Conservation (phyloP, 2,113 vertebrate genomes). For the Poecilia latipinna region DNA sequence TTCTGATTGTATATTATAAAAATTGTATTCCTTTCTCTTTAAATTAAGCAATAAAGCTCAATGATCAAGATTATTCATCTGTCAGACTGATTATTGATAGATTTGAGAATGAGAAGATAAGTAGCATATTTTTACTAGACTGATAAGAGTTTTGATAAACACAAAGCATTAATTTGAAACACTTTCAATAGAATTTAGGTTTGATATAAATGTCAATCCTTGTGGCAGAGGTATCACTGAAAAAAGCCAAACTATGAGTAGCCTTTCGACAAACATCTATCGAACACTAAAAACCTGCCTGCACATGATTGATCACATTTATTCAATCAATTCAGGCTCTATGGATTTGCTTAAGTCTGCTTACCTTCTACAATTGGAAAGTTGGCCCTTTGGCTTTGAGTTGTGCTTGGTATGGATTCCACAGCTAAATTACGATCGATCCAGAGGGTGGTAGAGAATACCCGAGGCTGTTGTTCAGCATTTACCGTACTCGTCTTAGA, state of each 20-base stretch:
- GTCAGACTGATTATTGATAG: too few species aligned
- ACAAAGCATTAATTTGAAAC: too few species aligned
- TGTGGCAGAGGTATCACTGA: conserved; percentile 19
- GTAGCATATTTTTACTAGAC: too few species aligned
- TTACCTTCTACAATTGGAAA: conserved; percentile 68
- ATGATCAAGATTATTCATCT: too few species aligned
- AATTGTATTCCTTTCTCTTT: neutral
- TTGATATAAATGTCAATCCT: conserved; percentile 36
- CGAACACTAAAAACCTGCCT: conserved; percentile 46
- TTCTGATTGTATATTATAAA: too few species aligned
- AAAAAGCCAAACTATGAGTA: conserved; percentile 10
- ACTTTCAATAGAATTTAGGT: conserved; percentile 23
- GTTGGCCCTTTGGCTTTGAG: conserved; percentile 45
- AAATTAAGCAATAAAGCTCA: neutral
- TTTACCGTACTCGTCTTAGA: conserved; percentile 19
- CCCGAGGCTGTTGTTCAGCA: conserved; percentile 4
- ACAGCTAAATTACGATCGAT: conserved; percentile 19
- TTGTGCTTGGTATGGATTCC: conserved; percentile 52
- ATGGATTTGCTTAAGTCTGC: conserved; percentile 64
- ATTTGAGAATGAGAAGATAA: too few species aligned
- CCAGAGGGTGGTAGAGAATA: conserved; percentile 25
- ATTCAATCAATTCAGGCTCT: conserved; percentile 37
- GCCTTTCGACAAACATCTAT: conserved; percentile 40
- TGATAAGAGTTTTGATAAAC: too few species aligned
- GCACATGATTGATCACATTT: conserved; percentile 63